Percentiles rank a stretch among this genome's conserved stretches.
Conservation (phyloP, 2,113 vertebrate species). For the Arenaria interpres region DNA sequence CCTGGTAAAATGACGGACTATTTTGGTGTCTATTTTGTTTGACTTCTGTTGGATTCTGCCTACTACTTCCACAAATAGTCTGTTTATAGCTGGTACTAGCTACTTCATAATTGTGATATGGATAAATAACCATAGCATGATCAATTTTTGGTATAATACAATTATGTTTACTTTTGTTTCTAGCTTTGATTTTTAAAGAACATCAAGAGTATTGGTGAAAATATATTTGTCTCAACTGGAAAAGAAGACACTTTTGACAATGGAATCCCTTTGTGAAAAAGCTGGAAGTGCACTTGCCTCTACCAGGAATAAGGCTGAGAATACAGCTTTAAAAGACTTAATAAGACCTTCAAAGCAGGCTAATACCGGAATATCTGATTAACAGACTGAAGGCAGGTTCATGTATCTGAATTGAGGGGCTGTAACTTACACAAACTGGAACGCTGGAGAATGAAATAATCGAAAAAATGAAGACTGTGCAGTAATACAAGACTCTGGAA, state of each 20-base stretch:
- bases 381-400: constrained; percentile 5
- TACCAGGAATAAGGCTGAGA: background rate
- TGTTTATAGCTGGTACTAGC: background rate
- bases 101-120: background rate
- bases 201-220: background rate
- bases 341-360: background rate
- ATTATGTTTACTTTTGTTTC: background rate
- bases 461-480: background rate
- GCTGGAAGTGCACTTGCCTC: background rate
- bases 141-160: background rate
- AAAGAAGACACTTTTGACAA: background rate
- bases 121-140: background rate
- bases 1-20: background rate
- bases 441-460: background rate
- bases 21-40: background rate
- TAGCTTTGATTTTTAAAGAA: background rate
- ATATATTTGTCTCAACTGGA: background rate
- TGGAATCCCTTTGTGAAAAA: background rate
- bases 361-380: background rate
- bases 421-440: background rate
- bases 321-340: background rate
- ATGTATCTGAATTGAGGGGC: background rate
- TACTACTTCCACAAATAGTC: background rate
- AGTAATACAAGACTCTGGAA: background rate
- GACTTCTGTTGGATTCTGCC: background rate